Evolutionary conservation across 2,888 invertebrate genomes (phyloP).

Genomic region (Leptinotarsa haldemani): DNA sequence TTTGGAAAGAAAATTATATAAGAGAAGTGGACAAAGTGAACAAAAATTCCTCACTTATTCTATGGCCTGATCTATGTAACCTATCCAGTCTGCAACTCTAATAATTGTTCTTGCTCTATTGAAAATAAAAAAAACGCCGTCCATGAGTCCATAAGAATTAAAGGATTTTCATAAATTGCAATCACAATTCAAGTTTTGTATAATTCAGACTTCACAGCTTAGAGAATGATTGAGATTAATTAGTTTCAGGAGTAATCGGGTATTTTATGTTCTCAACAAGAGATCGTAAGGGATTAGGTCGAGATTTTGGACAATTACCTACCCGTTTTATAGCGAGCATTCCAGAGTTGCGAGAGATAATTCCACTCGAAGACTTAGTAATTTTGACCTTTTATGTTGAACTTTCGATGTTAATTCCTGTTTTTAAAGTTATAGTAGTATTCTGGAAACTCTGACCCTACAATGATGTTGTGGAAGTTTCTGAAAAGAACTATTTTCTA

Average conservation of each 20-base stretch:
- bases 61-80: no score
- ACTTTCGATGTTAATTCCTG: conserved; percentile 2
- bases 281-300: conserved; percentile 9
- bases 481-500: conserved; percentile 1
- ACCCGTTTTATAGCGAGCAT: conserved; percentile 13
- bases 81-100: no score
- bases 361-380: conserved; percentile 15
- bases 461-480: not conserved
- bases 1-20: no score
- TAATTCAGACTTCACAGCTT: not conserved
- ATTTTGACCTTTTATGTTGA: conserved; percentile 19
- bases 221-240: not conserved
- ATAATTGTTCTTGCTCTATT: no score
- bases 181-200: not conserved
- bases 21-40: no score
- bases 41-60: no score
- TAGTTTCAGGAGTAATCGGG: not conserved
- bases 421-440: not conserved
- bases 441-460: not conserved
- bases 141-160: no score
- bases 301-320: conserved; percentile 18
- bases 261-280: conserved; percentile 13
- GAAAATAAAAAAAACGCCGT: no score
- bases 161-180: not conserved
- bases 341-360: not conserved